phyloP scores from a whole-genome alignment of 2,888 invertebrate species.

The Drosophila paramelanica region DNA sequence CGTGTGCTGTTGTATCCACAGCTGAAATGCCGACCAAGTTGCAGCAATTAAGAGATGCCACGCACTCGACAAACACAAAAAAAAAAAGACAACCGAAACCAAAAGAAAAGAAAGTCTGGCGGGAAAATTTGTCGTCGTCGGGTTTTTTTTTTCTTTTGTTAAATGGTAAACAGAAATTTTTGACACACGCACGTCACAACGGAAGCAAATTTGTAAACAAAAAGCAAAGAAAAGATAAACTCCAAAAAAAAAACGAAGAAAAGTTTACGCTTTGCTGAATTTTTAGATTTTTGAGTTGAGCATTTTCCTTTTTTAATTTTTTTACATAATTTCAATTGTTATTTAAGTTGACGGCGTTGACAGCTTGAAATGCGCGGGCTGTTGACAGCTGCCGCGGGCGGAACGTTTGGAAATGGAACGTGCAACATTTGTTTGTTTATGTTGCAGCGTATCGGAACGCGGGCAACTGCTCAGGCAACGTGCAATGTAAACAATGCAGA shows the following conservation, averaged over 20 bases:
- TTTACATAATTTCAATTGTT: slow-evolving; percentile 33
- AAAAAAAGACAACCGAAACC: neutral
- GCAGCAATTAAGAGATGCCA: slow-evolving; percentile 55
- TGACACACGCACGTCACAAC: slow-evolving; percentile 13
- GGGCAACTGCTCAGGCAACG: slow-evolving; percentile 20
- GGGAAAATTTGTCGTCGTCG: slow-evolving; percentile 30
- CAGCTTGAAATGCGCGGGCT: slow-evolving; percentile 48
- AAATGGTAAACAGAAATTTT: slow-evolving; percentile 12
- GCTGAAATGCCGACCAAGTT: slow-evolving; percentile 40
- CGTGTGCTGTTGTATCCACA: slow-evolving; percentile 18
- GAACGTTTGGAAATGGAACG: slow-evolving; percentile 54
- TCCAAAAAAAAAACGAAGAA: slow-evolving; percentile 28
- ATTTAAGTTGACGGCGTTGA: slow-evolving; percentile 55
- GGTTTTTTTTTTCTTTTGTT: slow-evolving; percentile 3
- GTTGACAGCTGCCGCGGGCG: slow-evolving; percentile 58
- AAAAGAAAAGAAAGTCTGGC: slow-evolving; percentile 34
- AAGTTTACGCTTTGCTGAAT: slow-evolving; percentile 47
- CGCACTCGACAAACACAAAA: slow-evolving; percentile 27
- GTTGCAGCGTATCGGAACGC: slow-evolving; percentile 16
- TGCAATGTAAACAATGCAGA: slow-evolving; percentile 56
- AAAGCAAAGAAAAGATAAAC: slow-evolving; percentile 27
- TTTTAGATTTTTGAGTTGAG: slow-evolving; percentile 16
- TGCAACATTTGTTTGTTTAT: slow-evolving; percentile 6
- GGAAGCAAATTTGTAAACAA: slow-evolving; percentile 42
- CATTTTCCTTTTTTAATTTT: slow-evolving; percentile 10